Percentiles rank a stretch among this genome's conserved stretches.
Evolutionary conservation across 2,888 invertebrate genomes (phyloP).

Genomic region (Tetranychus truncatus): DNA sequence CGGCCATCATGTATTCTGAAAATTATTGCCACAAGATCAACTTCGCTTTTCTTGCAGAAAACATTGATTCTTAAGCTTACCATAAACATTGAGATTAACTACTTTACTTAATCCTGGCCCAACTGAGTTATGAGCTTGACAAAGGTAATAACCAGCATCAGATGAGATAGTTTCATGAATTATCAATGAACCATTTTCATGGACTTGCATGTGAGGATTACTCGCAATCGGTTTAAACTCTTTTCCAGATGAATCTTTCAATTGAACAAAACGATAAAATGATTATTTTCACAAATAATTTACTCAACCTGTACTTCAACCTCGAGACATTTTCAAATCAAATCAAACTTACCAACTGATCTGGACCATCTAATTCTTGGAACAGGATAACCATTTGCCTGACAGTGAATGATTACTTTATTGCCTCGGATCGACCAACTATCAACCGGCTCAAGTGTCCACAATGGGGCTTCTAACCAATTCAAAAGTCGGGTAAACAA

Average conservation of each 20-base stretch:
- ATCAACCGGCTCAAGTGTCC: slow-evolving; percentile 29
- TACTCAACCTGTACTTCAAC: background rate
- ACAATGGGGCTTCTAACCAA: slow-evolving; percentile 28
- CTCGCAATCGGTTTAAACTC: slow-evolving; percentile 26
- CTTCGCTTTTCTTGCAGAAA: background rate
- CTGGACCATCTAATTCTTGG: slow-evolving; percentile 27
- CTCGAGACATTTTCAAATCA: background rate
- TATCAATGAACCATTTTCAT: slow-evolving; percentile 26
- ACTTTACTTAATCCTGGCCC: slow-evolving; percentile 28
- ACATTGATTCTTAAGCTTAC: slow-evolving; percentile 13
- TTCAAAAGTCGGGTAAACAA: background rate
- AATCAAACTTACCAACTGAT: slow-evolving; percentile 14
- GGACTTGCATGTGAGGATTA: slow-evolving; percentile 27
- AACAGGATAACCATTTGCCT: slow-evolving; percentile 27
- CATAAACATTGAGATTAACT: slow-evolving; percentile 25
- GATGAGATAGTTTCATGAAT: slow-evolving; percentile 24
- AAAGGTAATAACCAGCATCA: slow-evolving; percentile 27
- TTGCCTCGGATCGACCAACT: slow-evolving; percentile 28
- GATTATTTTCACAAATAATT: background rate
- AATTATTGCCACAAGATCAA: too few relatives aligned
- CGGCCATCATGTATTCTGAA: too few relatives aligned
- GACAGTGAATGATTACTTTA: slow-evolving; percentile 26
- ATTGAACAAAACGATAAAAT: background rate
- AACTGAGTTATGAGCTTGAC: slow-evolving; percentile 28
- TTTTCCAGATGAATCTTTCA: background rate